Conservation (phyloP, 2,888 invertebrate species). For the Lumbricus terrestris region DNA sequence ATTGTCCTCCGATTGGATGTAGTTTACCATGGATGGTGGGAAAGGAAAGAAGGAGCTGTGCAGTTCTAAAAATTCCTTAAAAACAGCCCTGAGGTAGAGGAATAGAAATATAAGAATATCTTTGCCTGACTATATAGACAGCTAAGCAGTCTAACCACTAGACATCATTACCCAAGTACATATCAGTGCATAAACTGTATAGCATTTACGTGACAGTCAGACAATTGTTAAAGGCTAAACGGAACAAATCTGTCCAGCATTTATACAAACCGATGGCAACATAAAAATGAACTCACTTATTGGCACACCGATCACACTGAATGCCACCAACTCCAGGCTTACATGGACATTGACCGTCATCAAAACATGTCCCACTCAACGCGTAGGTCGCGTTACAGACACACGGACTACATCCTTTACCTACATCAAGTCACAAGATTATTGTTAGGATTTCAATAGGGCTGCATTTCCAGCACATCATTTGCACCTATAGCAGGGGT, state of each 20-base stretch:
- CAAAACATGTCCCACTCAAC: conserved; percentile 40
- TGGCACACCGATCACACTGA: conserved; percentile 39
- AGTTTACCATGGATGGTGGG: too few relatives aligned
- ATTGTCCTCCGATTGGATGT: too few relatives aligned
- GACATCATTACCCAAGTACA: background rate
- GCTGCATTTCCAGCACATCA: background rate
- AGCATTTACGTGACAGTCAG: background rate
- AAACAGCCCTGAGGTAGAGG: too few relatives aligned
- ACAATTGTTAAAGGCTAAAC: background rate
- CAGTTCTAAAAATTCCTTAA: too few relatives aligned
- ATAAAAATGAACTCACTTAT: conserved; percentile 34
- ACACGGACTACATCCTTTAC: conserved; percentile 42
- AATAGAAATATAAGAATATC: background rate
- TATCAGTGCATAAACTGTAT: background rate
- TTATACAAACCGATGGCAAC: background rate
- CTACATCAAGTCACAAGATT: conserved; percentile 32
- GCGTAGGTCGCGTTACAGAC: conserved; percentile 40
- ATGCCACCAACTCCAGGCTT: conserved; percentile 43
- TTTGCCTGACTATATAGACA: background rate
- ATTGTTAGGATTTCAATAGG: background rate
- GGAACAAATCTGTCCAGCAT: background rate
- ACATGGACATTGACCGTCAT: conserved; percentile 44
- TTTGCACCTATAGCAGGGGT: too few relatives aligned
- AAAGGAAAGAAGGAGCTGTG: too few relatives aligned
- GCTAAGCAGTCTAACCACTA: background rate